Percentiles rank a stretch among this genome's conserved stretches.
Conservation (phyloP, 23 tunicate genomes). For the Trididemnum nubilum region DNA sequence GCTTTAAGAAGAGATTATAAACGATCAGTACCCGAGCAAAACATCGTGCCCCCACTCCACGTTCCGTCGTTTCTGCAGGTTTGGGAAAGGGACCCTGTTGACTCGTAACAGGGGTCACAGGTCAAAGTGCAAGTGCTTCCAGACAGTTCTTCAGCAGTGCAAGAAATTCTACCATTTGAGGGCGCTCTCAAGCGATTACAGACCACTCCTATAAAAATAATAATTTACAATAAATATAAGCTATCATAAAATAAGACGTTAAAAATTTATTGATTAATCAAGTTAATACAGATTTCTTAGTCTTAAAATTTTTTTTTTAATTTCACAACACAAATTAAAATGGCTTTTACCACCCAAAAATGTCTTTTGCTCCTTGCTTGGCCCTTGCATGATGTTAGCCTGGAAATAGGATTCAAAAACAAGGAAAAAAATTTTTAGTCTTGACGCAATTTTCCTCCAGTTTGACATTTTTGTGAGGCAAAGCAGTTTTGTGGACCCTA, state of each 20-base stretch:
- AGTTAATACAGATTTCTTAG: background rate
- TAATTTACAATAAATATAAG: too few relatives aligned
- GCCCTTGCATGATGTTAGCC: too few relatives aligned
- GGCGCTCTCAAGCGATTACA: conserved; percentile 61
- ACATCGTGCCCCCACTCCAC: conserved; percentile 86
- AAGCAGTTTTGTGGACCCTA: too few relatives aligned
- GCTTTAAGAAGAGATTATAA: too few relatives aligned
- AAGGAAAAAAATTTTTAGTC: too few relatives aligned
- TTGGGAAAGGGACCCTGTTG: conserved; percentile 49
- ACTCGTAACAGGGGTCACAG: conserved; percentile 68
- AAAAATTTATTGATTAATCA: background rate
- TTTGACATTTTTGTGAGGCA: too few relatives aligned
- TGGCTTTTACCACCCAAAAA: too few relatives aligned
- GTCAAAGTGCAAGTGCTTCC: conserved; percentile 67
- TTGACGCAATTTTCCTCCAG: too few relatives aligned
- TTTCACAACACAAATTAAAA: too few relatives aligned
- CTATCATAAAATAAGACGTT: background rate
- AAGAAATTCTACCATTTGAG: conserved; percentile 42
- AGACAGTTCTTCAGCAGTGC: conserved; percentile 55
- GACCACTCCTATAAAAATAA: conserved; percentile 35
- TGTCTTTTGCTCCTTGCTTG: too few relatives aligned
- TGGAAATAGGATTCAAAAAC: too few relatives aligned
- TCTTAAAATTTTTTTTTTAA: background rate
- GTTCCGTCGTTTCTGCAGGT: conserved; percentile 73
- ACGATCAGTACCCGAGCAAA: conserved; percentile 77